Base-by-base conservation (phyloP, 2,888 invertebrate genomes). In the Epsilonema sp. region DNA sequence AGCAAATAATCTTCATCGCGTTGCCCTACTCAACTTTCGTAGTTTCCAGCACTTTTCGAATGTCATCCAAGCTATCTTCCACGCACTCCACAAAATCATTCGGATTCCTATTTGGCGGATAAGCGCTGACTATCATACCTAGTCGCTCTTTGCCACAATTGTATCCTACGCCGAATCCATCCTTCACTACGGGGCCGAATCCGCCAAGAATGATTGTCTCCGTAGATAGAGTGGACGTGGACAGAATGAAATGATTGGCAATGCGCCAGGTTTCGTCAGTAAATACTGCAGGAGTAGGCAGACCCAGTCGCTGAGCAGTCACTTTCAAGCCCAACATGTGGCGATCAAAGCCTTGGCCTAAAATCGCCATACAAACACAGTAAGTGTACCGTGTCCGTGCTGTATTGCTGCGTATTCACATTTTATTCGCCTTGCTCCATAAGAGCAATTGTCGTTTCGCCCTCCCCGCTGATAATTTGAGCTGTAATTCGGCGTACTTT, bases 151-250 rank as follows among this genome's bases (percentile, higher is more conserved):
- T 78, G 58, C 79, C 78, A 36, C 90, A 85, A 46, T 79, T 79
- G 73, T 75, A 92, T 76, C 79, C 90, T 55, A 94, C 77, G 39
- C 97, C 97, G 64, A 80, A 80, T 3, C 94, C 94, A 71, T 94
- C 79, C 45, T 73, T 69, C 1, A 80, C 79, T 5, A 89, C 89
- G 0, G 94, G 90, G 1, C 87, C 92, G 70, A 97, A 97, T 0
- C 84, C 85, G 24, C 92, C 94, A 23, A 82, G 79, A 58, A 78
- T 68, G 13, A 92, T 78, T 46, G 79, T 78, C 1, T 84, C 80
- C 42, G 87, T 82, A 1, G 81, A 78, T 42, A 97, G 70, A 0
- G 94, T 92, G 46, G 90, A 90, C 0, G 94, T 94, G 43, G 94
- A 94, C 37, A 97, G 69, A 54, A 89, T 79, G 56, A 83, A 86